phyloP scores from a whole-genome alignment of 2,797 vertebrate genomes.

The Stomatorhinus walkeri region DNA sequence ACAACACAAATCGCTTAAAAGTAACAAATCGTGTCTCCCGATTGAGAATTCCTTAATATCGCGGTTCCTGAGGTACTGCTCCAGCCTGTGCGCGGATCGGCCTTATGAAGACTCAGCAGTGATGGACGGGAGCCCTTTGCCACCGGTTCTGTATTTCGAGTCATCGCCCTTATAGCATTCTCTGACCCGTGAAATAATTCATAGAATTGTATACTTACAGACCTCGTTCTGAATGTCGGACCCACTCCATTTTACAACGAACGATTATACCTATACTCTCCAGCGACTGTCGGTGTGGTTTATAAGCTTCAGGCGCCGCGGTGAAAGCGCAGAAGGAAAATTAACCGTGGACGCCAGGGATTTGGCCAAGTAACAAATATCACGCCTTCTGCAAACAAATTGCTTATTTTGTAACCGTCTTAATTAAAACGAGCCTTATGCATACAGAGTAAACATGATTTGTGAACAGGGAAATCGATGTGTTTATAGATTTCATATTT shows the following conservation, averaged over 20 bases:
- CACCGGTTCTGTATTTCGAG: conserved; percentile 31
- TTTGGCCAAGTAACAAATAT: neutral
- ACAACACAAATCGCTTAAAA: neutral
- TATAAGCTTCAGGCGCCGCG: conserved; percentile 10
- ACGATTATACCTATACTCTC: conserved; percentile 41
- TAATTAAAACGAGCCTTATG: neutral
- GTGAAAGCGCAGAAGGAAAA: conserved; percentile 11
- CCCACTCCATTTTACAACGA: conserved; percentile 37
- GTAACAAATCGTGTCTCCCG: neutral
- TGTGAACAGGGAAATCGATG: neutral
- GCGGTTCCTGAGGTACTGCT: neutral
- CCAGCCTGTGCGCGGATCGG: neutral
- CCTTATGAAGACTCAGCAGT: conserved; percentile 13
- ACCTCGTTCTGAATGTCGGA: conserved; percentile 40
- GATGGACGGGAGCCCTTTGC: conserved; percentile 34
- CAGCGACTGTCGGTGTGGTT: conserved; percentile 13
- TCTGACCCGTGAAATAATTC: conserved; percentile 53
- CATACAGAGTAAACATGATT: neutral
- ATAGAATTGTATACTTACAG: conserved; percentile 45
- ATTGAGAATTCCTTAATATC: neutral
- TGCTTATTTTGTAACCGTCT: neutral
- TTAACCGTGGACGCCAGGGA: neutral
- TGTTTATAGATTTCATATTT: neutral
- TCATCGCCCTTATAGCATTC: conserved; percentile 38
- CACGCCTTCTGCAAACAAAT: conserved; percentile 6